Conservation (phyloP, 2,113 vertebrate species). For the Noturus placidus region DNA sequence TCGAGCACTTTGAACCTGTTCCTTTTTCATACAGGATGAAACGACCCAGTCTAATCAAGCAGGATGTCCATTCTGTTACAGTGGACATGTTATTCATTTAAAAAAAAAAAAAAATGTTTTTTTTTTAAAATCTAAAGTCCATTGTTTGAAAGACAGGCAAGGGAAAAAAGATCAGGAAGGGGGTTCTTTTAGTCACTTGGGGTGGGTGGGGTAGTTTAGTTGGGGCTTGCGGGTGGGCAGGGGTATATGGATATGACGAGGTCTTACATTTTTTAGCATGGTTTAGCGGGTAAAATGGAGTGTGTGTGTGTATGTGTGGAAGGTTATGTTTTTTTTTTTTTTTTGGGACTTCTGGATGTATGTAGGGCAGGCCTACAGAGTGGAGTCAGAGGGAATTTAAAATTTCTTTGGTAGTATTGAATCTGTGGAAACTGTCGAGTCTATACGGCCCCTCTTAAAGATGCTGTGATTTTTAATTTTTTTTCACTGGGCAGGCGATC, state of each 20-base stretch:
- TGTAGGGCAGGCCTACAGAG: slow-evolving; percentile 21
- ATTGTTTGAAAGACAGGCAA: slow-evolving; percentile 33
- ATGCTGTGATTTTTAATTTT: slow-evolving; percentile 13
- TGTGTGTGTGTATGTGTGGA: slow-evolving; percentile 11
- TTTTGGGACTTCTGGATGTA: slow-evolving; percentile 34
- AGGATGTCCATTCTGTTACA: slow-evolving; percentile 55
- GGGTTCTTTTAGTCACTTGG: not conserved
- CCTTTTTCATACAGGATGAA: slow-evolving; percentile 55
- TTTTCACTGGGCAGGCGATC: not conserved
- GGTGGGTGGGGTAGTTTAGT: slow-evolving; percentile 8
- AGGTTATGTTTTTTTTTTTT: slow-evolving; percentile 14
- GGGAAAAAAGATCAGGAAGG: not conserved
- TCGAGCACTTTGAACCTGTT: slow-evolving; percentile 70
- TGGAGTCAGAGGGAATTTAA: not conserved
- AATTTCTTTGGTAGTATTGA: slow-evolving; percentile 19
- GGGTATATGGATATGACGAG: slow-evolving; percentile 10
- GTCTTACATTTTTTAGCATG: slow-evolving; percentile 43
- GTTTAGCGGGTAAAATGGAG: slow-evolving; percentile 27
- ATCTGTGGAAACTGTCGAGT: slow-evolving; percentile 26
- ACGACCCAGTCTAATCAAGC: slow-evolving; percentile 51
- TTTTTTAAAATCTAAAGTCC: not conserved
- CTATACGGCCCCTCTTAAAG: not conserved
- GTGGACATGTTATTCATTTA: slow-evolving; percentile 50
- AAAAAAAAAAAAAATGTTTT: not conserved
- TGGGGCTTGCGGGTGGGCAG: no score